These are phyloP conservation scores for Parnassius smintheus DNA, from an alignment of 2,888 invertebrate genomes.

Conservation along the genomic window DNA sequence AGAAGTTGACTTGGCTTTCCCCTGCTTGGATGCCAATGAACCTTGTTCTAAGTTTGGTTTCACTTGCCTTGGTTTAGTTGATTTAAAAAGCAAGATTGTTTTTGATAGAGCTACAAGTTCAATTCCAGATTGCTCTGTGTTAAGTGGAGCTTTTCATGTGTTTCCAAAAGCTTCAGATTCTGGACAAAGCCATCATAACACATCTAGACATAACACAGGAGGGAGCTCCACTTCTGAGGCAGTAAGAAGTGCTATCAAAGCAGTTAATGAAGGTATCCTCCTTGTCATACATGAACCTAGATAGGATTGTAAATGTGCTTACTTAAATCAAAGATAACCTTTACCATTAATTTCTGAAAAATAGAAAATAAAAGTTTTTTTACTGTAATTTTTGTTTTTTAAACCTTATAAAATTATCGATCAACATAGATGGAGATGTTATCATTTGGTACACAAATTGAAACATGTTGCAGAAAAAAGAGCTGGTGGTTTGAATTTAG, in stretches of 20 bases:
- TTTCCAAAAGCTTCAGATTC: constrained; percentile 61
- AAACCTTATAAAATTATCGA: no score
- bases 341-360: no score
- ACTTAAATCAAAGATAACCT: no score
- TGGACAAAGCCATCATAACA: constrained; percentile 60
- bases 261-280: constrained; percentile 66
- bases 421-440: no score
- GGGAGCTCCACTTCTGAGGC: constrained; percentile 74
- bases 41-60: constrained; percentile 97
- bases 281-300: no score
- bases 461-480: constrained; percentile 41
- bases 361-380: no score
- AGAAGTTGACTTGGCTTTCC: constrained; percentile 96
- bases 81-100: constrained; percentile 79
- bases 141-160: constrained; percentile 57
- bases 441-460: no score
- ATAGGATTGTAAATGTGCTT: no score
- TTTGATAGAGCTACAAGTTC: constrained; percentile 52
- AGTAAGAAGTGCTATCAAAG: constrained; percentile 61
- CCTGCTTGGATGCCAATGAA: constrained; percentile 92
- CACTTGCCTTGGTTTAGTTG: constrained; percentile 92
- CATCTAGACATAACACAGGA: constrained; percentile 63
- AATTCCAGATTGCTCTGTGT: constrained; percentile 62
- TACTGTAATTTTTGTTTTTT: no score
- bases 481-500: constrained; percentile 73